Percentiles rank a stretch among this genome's conserved stretches.
These are phyloP conservation scores for Alloscopus bannaensis DNA, from an alignment of 2,888 invertebrate species.

Conservation along the genomic window DNA sequence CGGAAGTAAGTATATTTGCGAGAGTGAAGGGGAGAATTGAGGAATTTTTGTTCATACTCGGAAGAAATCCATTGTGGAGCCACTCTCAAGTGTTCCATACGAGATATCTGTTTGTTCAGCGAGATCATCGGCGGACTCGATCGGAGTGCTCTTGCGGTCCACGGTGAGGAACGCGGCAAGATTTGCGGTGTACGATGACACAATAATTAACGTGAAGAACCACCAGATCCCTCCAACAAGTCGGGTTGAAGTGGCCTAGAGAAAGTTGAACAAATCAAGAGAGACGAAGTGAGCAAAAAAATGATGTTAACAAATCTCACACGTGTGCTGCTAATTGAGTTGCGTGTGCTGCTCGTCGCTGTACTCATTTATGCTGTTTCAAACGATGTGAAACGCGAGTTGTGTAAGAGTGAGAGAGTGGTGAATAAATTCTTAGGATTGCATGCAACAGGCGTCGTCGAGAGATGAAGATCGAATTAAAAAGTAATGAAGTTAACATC, in stretches of 20 bases:
- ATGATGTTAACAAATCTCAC: too few relatives aligned
- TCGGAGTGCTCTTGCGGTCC: conserved; percentile 95
- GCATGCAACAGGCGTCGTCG: too few relatives aligned
- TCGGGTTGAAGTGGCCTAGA: conserved; percentile 91
- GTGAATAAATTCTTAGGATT: too few relatives aligned
- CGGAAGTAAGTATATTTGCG: too few relatives aligned
- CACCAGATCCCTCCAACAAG: conserved; percentile 99
- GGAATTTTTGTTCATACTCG: conserved; percentile 79
- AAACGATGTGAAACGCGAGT: too few relatives aligned
- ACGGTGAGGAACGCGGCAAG: conserved; percentile 98
- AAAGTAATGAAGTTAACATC: too few relatives aligned
- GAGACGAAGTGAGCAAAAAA: too few relatives aligned
- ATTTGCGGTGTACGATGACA: conserved; percentile 98
- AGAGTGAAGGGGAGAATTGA: neutral
- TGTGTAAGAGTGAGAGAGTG: too few relatives aligned
- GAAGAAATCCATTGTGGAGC: conserved; percentile 98
- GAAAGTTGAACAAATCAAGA: neutral
- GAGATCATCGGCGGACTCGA: conserved; percentile 96
- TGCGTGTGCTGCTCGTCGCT: too few relatives aligned
- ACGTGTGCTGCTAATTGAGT: too few relatives aligned
- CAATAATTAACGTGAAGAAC: conserved; percentile 99
- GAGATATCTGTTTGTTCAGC: conserved; percentile 94
- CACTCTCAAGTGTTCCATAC: conserved; percentile 95
- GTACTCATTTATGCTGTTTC: too few relatives aligned
- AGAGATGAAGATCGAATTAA: too few relatives aligned